Percentiles rank a stretch among this genome's conserved stretches.
These are phyloP conservation scores for Saccostrea cuccullata DNA, from an alignment of 1,140 invertebrate genomes.

Conservation along the genomic window DNA sequence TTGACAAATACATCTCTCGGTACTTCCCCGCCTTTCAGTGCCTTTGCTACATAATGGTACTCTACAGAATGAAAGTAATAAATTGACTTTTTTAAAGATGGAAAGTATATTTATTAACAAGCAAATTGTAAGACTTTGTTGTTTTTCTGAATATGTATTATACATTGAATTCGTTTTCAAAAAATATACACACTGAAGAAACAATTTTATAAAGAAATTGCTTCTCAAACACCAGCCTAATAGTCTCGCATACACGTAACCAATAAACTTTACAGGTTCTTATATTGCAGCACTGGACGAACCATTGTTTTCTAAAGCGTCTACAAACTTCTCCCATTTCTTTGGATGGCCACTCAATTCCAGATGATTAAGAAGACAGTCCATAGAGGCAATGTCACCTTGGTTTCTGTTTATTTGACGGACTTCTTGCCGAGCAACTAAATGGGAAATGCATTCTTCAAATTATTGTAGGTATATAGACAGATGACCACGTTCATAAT, in stretches of 20 bases:
- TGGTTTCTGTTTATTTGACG: not conserved
- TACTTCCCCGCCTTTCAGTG: not conserved
- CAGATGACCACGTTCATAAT: not conserved
- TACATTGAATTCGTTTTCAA: no score
- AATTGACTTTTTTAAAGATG: not conserved
- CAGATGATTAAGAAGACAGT: not conserved
- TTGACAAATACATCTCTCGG: not conserved
- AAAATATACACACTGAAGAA: no score
- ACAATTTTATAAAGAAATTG: no score
- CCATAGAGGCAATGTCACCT: not conserved
- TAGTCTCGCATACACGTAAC: no score
- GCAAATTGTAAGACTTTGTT: no score
- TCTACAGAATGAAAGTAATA: not conserved
- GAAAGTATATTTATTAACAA: not conserved
- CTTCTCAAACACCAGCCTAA: no score
- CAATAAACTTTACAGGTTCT: no score
- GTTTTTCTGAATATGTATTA: no score
- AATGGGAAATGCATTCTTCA: no score
- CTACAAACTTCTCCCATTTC: conserved; percentile 8
- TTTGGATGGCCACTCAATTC: not conserved
- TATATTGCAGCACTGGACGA: not conserved
- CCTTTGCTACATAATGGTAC: not conserved
- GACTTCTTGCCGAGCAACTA: not conserved
- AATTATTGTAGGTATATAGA: not conserved
- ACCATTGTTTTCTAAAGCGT: not conserved